Conservation (phyloP, 1,140 invertebrate species). For the Chironomus tepperi region DNA sequence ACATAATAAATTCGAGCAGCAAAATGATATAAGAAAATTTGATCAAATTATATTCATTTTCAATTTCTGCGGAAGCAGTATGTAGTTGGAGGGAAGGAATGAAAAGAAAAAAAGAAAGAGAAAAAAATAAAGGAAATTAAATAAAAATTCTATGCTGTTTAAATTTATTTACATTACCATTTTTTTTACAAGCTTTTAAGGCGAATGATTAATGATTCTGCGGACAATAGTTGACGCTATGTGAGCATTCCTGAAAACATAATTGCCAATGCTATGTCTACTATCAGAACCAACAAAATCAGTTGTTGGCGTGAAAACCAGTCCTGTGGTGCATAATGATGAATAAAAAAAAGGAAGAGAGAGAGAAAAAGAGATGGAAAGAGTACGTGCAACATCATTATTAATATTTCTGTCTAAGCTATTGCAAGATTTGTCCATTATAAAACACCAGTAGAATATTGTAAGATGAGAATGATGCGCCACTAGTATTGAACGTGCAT, state of each 20-base stretch:
- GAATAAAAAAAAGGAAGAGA: neutral
- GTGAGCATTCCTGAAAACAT: constrained; percentile 95
- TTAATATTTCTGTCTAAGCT: neutral
- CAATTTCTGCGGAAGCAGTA: neutral
- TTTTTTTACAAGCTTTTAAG: neutral
- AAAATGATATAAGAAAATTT: neutral
- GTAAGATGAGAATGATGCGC: too few species aligned
- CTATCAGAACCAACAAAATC: constrained; percentile 87
- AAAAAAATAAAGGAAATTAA: neutral
- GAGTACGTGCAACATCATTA: neutral
- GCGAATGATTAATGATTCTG: constrained; percentile 3
- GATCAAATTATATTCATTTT: neutral
- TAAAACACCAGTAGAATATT: neutral
- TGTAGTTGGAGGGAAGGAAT: too few species aligned
- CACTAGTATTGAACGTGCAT: too few species aligned
- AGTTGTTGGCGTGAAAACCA: constrained; percentile 96
- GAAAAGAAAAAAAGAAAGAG: too few species aligned
- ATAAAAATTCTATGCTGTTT: neutral
- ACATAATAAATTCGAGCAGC: neutral
- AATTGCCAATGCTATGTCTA: constrained; percentile 92
- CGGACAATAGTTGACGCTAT: constrained; percentile 49
- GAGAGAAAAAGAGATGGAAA: too few species aligned
- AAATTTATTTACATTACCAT: neutral
- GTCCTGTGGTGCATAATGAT: constrained; percentile 56
- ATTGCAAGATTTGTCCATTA: neutral